Conservation (phyloP, 2,888 invertebrate genomes). For the Mesorhabditis spiculigera region DNA sequence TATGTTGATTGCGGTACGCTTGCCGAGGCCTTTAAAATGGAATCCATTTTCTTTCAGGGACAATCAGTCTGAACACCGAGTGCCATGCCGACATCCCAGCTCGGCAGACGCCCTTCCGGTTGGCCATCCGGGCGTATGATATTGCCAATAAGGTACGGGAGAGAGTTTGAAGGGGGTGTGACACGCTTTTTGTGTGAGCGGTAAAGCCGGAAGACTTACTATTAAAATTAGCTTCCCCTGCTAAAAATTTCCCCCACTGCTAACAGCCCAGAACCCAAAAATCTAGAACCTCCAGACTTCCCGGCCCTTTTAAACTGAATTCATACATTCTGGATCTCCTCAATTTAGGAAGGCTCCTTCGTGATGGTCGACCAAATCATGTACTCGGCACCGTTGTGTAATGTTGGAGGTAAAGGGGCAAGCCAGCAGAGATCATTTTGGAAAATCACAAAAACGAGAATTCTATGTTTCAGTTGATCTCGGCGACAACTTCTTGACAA, state of each 20-base stretch:
- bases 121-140: constrained; percentile 52
- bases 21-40: neutral
- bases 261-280: too few species aligned
- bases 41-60: too few species aligned
- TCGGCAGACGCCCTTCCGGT: constrained; percentile 45
- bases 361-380: constrained; percentile 56
- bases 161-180: too few species aligned
- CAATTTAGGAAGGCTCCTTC: constrained; percentile 53
- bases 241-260: too few species aligned
- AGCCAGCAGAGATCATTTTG: neutral
- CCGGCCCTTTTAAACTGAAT: too few species aligned
- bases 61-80: constrained; percentile 40
- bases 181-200: too few species aligned
- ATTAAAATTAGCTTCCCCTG: too few species aligned
- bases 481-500: constrained; percentile 43
- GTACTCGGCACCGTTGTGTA: constrained; percentile 53
- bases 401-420: constrained; percentile 47
- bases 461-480: constrained; percentile 46
- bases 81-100: constrained; percentile 51
- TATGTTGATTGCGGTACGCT: constrained; percentile 53
- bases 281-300: too few species aligned
- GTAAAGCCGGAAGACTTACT: too few species aligned
- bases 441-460: constrained; percentile 6
- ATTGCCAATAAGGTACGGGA: constrained; percentile 33
- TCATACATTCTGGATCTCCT: too few species aligned